These are phyloP conservation scores for Platysternon megacephalum DNA, from an alignment of 2,113 vertebrate genomes.

Conservation along the genomic window DNA sequence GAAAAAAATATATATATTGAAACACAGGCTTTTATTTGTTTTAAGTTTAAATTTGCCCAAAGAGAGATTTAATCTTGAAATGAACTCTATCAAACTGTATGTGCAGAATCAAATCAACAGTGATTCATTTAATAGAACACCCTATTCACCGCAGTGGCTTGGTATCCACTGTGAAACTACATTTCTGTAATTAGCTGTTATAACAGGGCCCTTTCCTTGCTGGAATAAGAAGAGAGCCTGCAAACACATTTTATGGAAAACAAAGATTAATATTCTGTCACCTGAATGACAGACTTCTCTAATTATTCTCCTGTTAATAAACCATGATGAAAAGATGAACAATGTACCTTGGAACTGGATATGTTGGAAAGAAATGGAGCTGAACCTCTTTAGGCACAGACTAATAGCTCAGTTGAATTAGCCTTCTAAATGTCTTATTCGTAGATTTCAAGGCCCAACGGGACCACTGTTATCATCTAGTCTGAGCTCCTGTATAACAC, in stretches of 20 bases:
- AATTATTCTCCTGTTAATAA: background rate
- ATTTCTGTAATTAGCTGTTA: background rate
- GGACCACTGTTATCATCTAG: background rate
- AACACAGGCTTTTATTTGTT: background rate
- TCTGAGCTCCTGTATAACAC: background rate
- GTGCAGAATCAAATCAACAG: background rate
- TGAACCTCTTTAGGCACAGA: background rate
- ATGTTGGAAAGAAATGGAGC: background rate
- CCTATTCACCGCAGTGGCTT: background rate
- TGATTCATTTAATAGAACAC: background rate
- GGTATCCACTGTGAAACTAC: background rate
- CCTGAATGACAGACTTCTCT: background rate
- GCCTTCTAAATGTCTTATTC: background rate
- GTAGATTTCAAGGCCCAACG: background rate
- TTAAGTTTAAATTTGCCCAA: background rate
- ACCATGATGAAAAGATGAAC: background rate
- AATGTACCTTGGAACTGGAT: background rate
- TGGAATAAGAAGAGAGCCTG: background rate
- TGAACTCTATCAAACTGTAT: background rate
- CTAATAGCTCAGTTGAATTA: background rate
- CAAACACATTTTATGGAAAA: background rate
- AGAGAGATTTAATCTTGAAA: conserved; percentile 2
- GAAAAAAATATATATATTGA: background rate
- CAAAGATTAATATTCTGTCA: background rate
- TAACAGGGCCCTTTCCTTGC: background rate